Percentiles rank a stretch among this genome's conserved stretches.
phyloP scores from a whole-genome alignment of 2,888 invertebrate genomes.

The Cryptocephalus primarius region DNA sequence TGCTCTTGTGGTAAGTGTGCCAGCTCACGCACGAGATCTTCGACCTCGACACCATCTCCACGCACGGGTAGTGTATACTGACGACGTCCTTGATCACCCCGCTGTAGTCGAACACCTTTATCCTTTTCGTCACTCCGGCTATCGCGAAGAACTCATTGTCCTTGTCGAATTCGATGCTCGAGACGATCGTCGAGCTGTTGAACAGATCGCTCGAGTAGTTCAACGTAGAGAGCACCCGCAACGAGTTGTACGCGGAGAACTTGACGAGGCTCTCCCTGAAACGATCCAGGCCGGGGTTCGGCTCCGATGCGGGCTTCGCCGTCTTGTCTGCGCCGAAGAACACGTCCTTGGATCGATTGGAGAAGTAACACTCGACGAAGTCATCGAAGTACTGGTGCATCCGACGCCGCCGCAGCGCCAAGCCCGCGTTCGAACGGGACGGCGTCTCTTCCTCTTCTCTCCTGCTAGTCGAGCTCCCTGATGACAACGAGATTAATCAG shows the following conservation, averaged over 20 bases:
- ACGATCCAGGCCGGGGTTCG: constrained; percentile 49
- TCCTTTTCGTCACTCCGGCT: constrained; percentile 88
- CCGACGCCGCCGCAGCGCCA: constrained; percentile 59
- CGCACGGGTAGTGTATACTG: constrained; percentile 85
- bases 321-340: constrained; percentile 44
- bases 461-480: constrained; percentile 28
- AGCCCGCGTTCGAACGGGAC: constrained; percentile 18
- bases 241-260: constrained; percentile 68
- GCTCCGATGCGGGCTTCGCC: constrained; percentile 19
- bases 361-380: constrained; percentile 78
- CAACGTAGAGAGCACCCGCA: constrained; percentile 74
- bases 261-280: constrained; percentile 80
- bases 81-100: constrained; percentile 75
- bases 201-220: constrained; percentile 85
- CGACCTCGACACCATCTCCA: constrained; percentile 83
- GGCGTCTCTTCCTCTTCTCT: constrained; percentile 23
- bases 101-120: constrained; percentile 86
- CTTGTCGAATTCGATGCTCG: constrained; percentile 92
- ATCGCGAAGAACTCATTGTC: constrained; percentile 94
- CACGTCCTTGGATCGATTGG: constrained; percentile 61
- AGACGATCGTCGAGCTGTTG: constrained; percentile 76
- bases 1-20: constrained; percentile 82
- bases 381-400: constrained; percentile 84
- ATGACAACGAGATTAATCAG: too few species aligned
- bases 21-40: constrained; percentile 92